Evolutionary conservation across 1,140 invertebrate genomes (phyloP), one percentile per base, ranked within the genome.

Genomic region (Stegodyphus mimosarum): DNA sequence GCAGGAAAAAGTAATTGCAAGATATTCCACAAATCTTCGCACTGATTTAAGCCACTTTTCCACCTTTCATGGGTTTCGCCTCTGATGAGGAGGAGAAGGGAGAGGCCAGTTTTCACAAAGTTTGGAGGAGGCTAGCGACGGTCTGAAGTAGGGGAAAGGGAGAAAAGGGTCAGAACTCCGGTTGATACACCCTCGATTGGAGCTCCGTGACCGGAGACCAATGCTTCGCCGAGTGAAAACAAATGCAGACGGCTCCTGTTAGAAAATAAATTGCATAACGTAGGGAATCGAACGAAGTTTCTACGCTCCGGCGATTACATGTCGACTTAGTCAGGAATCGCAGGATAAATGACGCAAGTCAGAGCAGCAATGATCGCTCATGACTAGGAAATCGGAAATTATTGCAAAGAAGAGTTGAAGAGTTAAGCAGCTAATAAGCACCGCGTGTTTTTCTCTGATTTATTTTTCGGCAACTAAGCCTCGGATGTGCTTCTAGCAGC

Each of bases 131-230:
- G 70, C 33, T 0, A 49, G 33, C 48, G 60, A 49, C 33, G 33
- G 33, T 3, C 33, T 33, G 33, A 33, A 33, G 33, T 33, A 33
- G 33, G 33, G 33, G 33, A 67, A 53, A 53, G 52, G 51, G n/a
- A 13, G 53, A 74, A 18, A 76, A 55, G 64, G 74, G 74, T 76
- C 74, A 55, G 74, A 76, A 76, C 64, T 76, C 77, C 64, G 66
- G 64, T 79, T 79, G 77, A 70, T 79, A 70, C 33, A 52, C 77
- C 55, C 67, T 79, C 77, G 67, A 79, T 79, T 79, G 77, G 60
- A 18, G 3, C 49, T 81, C 50, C 78, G 78, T 81, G 78, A 81
- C 78, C 78, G 18, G 48, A 72, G 78, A 69, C 78, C 67, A 50
- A 81, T 63, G 78, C 78, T 81, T 50, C 69, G 69, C 67, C 52